Evolutionary conservation across 2,888 invertebrate species (phyloP).

Genomic region (Ophion ellenae): DNA sequence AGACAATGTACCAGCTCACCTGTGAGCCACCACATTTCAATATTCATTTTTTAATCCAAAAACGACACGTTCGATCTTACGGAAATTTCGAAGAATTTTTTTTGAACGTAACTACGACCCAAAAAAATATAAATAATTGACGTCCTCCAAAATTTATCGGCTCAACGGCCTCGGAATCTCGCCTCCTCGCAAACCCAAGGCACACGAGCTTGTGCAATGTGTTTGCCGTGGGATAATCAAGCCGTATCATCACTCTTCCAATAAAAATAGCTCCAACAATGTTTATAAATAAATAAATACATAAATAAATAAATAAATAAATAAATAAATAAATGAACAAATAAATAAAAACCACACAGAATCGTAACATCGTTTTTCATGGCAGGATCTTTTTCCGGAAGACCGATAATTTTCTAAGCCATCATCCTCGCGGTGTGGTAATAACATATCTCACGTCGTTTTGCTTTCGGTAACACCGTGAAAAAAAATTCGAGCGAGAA

Average conservation of each 20-base stretch:
- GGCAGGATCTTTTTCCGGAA: not conserved
- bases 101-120: not conserved
- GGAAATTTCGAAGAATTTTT: not conserved
- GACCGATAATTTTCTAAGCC: not conserved
- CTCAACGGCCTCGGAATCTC: not conserved
- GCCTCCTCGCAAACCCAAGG: not conserved
- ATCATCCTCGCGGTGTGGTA: slow-evolving; percentile 7
- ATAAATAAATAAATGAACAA: not conserved
- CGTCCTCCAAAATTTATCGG: not conserved
- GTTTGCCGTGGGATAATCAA: not conserved
- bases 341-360: not conserved
- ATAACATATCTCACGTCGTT: slow-evolving; percentile 26
- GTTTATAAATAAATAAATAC: not conserved
- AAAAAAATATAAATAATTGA: not conserved
- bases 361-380: not conserved
- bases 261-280: not conserved
- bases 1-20: too few species aligned
- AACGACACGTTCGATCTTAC: not conserved
- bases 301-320: not conserved
- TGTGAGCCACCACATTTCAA: not conserved
- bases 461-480: slow-evolving; percentile 1
- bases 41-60: not conserved
- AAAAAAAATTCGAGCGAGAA: slow-evolving; percentile 30
- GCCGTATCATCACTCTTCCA: not conserved
- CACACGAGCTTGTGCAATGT: not conserved